These are phyloP conservation scores for Chionoecetes opilio DNA, from an alignment of 1,140 invertebrate species.

Conservation along the genomic window DNA sequence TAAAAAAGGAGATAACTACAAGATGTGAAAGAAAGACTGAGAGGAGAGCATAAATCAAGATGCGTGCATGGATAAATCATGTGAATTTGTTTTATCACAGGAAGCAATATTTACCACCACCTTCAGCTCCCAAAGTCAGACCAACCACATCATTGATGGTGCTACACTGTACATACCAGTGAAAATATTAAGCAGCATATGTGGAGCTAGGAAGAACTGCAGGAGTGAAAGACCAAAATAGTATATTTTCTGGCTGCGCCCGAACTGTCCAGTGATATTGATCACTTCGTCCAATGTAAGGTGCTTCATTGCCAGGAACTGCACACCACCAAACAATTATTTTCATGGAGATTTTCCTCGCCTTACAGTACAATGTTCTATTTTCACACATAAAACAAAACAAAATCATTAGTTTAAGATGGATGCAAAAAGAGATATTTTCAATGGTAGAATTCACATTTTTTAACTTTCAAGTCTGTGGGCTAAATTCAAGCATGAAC, in stretches of 20 bases:
- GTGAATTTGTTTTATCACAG: too few relatives aligned
- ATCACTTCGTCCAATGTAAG: slow-evolving; percentile 71
- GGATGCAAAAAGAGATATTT: too few relatives aligned
- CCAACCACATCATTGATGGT: background rate
- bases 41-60: too few relatives aligned
- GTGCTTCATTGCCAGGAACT: slow-evolving; percentile 48
- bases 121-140: background rate
- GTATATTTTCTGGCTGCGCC: slow-evolving; percentile 68
- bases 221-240: slow-evolving; percentile 61
- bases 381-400: background rate
- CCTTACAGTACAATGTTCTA: slow-evolving; percentile 10
- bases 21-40: too few relatives aligned
- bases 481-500: too few relatives aligned
- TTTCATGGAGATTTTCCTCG: slow-evolving; percentile 18
- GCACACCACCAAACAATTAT: slow-evolving; percentile 18
- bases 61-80: too few relatives aligned
- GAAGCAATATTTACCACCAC: background rate
- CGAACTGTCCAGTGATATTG: slow-evolving; percentile 67
- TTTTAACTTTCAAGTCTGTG: too few relatives aligned
- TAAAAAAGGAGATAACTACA: too few relatives aligned
- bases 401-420: background rate
- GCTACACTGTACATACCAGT: slow-evolving; percentile 67
- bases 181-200: slow-evolving; percentile 73
- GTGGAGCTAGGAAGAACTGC: slow-evolving; percentile 67
- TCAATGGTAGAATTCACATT: too few relatives aligned